Base-by-base conservation (phyloP, 2,888 invertebrate genomes). In the Digitonthophagus gazella region DNA sequence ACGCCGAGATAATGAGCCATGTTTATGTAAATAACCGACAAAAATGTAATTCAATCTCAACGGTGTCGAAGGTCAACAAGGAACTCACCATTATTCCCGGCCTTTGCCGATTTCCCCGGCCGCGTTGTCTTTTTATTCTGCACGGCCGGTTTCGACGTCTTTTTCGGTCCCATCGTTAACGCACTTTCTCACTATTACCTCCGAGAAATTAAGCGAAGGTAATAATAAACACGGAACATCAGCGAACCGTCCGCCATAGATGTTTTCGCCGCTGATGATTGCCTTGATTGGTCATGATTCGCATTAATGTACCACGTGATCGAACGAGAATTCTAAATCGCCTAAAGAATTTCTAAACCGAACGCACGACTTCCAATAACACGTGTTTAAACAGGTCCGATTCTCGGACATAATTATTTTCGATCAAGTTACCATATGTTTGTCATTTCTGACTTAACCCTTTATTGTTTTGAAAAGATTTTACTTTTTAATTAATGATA, bases 101-200 rank as follows among this genome's bases (percentile, higher is more conserved):
- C 19, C 69, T 72, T 72, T 14, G 69, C 56, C 5, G 64, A 63
- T 69, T 74, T 75, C 56, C 69, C 22, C 11, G 71, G 61, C 19
- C 70, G 71, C 22, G 64, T 44, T 11, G 66, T 15, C 44, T 73
- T 74, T 64, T 72, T 74, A 11, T 67, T 65, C 4, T 67, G 20
- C 11, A 71, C 54, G 11, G 71, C 55, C 3, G 56, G 44, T 66
- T 74, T 74, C 15, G 65, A 54, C 15, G 66, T 28, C 11, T 73
- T 71, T 69, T 73, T 75, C 15, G 71, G 70, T 19, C 65, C 71
- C 74, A 75, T 75, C 68, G 69, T 69, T 44, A 44, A 44, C 28
- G 1, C 28, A 20, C 54, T 58, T 64, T 61, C n/a, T 69, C 69
- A 66, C 18, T 61, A 57, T 8, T 68, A 64, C 54, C 58, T 58